These are phyloP conservation scores for Zapus hudsonius DNA, from an alignment of 2,113 vertebrate genomes.

Conservation along the genomic window DNA sequence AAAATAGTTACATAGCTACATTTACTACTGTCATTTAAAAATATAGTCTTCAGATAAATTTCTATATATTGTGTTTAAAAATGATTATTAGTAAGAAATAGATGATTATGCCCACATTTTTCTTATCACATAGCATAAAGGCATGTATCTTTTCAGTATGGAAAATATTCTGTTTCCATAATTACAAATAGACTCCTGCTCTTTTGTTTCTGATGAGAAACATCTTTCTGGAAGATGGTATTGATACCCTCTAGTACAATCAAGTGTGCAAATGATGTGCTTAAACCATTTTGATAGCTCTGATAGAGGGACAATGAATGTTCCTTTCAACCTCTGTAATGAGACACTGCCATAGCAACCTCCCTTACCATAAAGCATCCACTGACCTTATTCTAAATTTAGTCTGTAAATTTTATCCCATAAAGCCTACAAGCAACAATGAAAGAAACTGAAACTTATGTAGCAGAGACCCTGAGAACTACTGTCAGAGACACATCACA, in stretches of 20 bases:
- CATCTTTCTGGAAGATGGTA: slow-evolving; percentile 73
- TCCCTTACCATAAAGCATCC: slow-evolving; percentile 77
- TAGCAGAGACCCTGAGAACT: slow-evolving; percentile 59
- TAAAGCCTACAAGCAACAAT: slow-evolving; percentile 78
- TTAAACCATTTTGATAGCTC: slow-evolving; percentile 80
- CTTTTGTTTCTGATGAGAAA: slow-evolving; percentile 75
- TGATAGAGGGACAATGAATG: slow-evolving; percentile 81
- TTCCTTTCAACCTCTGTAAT: slow-evolving; percentile 79
- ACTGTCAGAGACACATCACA: not conserved
- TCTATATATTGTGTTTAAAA: slow-evolving; percentile 51
- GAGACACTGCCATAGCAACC: slow-evolving; percentile 78
- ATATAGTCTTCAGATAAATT: slow-evolving; percentile 19
- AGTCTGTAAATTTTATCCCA: slow-evolving; percentile 43
- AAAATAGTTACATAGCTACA: slow-evolving; percentile 48
- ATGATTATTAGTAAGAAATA: slow-evolving; percentile 61
- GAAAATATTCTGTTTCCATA: slow-evolving; percentile 42
- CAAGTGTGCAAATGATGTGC: slow-evolving; percentile 83
- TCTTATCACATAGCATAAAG: slow-evolving; percentile 39
- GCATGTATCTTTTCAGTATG: not conserved
- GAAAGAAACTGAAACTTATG: slow-evolving; percentile 71
- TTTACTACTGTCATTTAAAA: slow-evolving; percentile 62
- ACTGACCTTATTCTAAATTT: slow-evolving; percentile 75
- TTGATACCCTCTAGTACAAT: slow-evolving; percentile 74
- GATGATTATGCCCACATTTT: slow-evolving; percentile 45
- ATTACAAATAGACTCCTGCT: slow-evolving; percentile 48